Conservation (phyloP, 2,888 invertebrate genomes). For the Plebejus argus region DNA sequence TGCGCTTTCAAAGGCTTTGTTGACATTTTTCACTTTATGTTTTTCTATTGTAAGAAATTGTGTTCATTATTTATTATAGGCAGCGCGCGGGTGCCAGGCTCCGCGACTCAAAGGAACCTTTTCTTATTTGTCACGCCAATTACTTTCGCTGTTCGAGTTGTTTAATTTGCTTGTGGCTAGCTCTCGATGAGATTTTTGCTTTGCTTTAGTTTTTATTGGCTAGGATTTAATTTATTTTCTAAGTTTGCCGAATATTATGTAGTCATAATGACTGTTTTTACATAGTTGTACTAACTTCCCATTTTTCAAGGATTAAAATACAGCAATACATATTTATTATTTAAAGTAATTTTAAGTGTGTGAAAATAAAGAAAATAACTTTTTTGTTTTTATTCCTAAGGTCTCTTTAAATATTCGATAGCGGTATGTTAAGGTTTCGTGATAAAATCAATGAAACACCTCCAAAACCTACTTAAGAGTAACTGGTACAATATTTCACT, state of each 20-base stretch:
- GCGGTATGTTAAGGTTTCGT: slow-evolving; percentile 15
- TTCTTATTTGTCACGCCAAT: slow-evolving; percentile 52
- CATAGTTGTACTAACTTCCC: neutral
- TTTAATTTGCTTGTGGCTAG: slow-evolving; percentile 50
- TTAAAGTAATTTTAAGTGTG: neutral
- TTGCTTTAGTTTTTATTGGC: neutral
- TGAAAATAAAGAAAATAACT: neutral
- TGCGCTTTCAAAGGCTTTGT: slow-evolving; percentile 50
- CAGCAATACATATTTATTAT: neutral
- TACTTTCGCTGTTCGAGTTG: slow-evolving; percentile 48
- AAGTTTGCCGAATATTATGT: neutral
- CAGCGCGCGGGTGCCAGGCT: slow-evolving; percentile 33
- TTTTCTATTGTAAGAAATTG: slow-evolving; percentile 61
- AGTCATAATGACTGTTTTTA: neutral
- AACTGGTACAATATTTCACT: slow-evolving; percentile 9
- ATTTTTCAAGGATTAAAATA: neutral
- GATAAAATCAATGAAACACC: slow-evolving; percentile 27
- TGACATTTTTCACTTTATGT: slow-evolving; percentile 63
- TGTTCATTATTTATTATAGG: slow-evolving; percentile 51
- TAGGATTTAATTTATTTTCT: neutral
- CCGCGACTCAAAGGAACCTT: slow-evolving; percentile 38
- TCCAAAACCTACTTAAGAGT: slow-evolving; percentile 18
- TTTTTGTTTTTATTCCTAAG: slow-evolving; percentile 31
- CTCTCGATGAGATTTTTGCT: slow-evolving; percentile 12
- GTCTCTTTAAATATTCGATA: slow-evolving; percentile 24